Percentiles rank a stretch among this genome's conserved stretches.
These are phyloP conservation scores for Caiman crocodilus DNA, from an alignment of 2,797 vertebrate species.

Conservation along the genomic window DNA sequence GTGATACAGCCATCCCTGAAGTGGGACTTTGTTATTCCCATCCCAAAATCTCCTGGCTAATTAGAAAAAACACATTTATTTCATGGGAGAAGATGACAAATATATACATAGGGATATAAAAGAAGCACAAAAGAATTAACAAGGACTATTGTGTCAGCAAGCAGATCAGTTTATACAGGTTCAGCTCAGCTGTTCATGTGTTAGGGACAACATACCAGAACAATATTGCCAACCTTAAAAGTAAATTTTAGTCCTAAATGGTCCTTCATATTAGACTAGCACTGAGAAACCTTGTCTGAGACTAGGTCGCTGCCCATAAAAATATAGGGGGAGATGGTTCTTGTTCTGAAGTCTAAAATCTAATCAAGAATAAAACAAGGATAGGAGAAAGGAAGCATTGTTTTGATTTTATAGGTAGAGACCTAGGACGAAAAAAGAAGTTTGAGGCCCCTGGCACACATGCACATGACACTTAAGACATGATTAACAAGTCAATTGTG, in stretches of 20 bases:
- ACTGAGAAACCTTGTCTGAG: neutral
- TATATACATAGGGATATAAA: neutral
- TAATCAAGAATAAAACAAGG: neutral
- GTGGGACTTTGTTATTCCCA: no score
- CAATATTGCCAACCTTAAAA: neutral
- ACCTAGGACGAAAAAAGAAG: neutral
- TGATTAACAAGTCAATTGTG: no score
- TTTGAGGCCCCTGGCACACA: no score
- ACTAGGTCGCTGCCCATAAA: neutral
- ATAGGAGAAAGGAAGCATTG: neutral
- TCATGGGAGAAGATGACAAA: neutral
- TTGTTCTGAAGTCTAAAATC: neutral
- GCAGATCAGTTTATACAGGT: neutral
- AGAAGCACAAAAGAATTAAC: neutral
- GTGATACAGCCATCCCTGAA: no score
- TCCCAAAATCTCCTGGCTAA: no score
- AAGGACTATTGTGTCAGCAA: neutral
- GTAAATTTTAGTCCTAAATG: neutral
- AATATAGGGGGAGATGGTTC: neutral
- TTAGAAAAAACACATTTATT: no score
- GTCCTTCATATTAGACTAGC: neutral
- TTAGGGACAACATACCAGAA: neutral
- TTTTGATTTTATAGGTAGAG: neutral
- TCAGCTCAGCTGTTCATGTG: no score
- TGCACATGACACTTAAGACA: no score